Evolutionary conservation across 92 coral and sea anemone genomes (phyloP), one percentile per base, ranked within the genome.

Genomic region (Porites rus): DNA sequence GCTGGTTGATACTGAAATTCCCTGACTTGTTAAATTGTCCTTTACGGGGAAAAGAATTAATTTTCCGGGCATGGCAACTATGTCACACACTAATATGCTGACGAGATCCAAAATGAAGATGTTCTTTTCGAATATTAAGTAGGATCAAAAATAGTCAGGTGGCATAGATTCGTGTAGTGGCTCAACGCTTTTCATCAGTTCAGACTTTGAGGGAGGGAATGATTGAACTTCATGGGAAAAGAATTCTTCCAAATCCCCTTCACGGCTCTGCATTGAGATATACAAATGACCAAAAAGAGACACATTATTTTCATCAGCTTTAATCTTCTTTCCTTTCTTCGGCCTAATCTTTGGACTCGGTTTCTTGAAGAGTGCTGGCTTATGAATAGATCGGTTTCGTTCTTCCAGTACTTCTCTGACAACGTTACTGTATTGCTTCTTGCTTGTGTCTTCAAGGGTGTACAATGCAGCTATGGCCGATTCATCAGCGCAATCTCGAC

Each of bases 281-380:
- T 73, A 90, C 68, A 91, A 52, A 75, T 91, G 89, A 18, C 79
- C 79, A 74, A 91, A 87, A 12, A 86, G 93, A 1, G 91, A 82
- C 8, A 86, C 88, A 74, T 76, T 87, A 75, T 83, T 77, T 67
- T 83, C 89, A 3, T 88, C 88, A 5, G 19, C 70, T 8, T 21
- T 12, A 46, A 88, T 88, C 14, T 11, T 88, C 87, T 84, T 91
- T 31, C 84, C 65, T 80, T 87, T 83, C 46, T 87, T 87, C 10
- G 89, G 87, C 17, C 60, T 71, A 28, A 20, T 6, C 3, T 62
- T 84, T 20, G 85, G 31, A 4, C 77, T 83, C 14, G 60, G 90
- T 46, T 84, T 92, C 10, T 68, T 69, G 78, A 19, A 92, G 65
- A 80, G 74, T 16, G 92, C 88, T 2, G 85, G 63, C 13, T 91